Percentiles rank a stretch among this genome's conserved stretches.
Conservation (phyloP, 2,113 vertebrate genomes). For the Pygoscelis adeliae region DNA sequence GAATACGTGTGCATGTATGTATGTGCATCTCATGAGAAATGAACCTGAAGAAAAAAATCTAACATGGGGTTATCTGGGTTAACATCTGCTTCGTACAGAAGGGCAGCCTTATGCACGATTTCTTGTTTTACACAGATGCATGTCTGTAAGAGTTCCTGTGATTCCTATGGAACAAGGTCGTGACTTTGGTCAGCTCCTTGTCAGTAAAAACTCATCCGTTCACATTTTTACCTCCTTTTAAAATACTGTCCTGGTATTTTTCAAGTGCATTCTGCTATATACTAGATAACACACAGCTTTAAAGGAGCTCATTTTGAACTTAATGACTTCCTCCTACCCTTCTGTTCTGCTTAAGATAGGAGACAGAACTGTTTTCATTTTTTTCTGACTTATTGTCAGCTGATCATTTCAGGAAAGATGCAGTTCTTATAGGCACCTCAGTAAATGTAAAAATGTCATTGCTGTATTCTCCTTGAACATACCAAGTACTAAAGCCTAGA, state of each 20-base stretch:
- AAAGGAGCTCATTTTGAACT: neutral
- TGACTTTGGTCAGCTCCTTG: neutral
- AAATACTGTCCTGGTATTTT: neutral
- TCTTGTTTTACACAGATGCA: neutral
- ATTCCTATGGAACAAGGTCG: neutral
- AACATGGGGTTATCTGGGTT: neutral
- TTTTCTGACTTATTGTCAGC: neutral
- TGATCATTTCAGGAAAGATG: neutral
- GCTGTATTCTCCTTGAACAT: neutral
- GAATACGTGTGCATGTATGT: neutral
- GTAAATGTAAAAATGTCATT: neutral
- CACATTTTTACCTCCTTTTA: neutral
- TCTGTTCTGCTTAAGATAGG: neutral
- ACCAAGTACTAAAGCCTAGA: neutral
- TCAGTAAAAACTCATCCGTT: neutral
- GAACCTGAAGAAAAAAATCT: neutral
- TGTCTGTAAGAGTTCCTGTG: neutral
- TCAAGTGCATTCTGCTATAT: neutral
- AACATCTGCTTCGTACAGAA: neutral
- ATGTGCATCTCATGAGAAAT: neutral
- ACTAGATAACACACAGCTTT: neutral
- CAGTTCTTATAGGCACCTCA: neutral
- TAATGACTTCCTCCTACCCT: neutral
- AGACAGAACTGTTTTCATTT: neutral
- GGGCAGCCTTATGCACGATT: neutral